Evolutionary conservation across 1,140 invertebrate species (phyloP), one percentile per base, ranked within the genome.

Genomic region (Anoplophora glabripennis): DNA sequence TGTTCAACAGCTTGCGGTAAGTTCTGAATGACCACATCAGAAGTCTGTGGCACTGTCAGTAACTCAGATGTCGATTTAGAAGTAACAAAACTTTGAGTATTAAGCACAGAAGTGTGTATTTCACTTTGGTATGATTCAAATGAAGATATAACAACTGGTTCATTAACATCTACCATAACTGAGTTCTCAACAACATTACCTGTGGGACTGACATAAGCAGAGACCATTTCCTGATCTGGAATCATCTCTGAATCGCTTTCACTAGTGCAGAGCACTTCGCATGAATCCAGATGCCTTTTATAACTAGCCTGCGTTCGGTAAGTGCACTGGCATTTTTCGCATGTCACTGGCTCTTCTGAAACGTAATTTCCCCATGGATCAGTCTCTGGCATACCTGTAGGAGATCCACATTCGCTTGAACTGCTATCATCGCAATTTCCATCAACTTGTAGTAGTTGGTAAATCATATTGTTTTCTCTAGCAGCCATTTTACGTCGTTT

Each of bases 281-380:
- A 96, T 14, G 81, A 85, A 9, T 83, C 78, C 41, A 93, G 76
- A 75, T 97, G 94, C 28, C 89, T 82, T 65, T 91, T 86, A 69
- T 89, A 95, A 64, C 92, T 94, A 46, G 89, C 86, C 63, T 86
- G 86, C 9, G 92, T 96, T 69, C 93, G 82, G 72, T 96, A 97
- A 3, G 91, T 89, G 67, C 91, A 88, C 67, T 91, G 89, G 73
- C 94, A 97, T 51, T 88, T 83, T 61, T 87, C 84, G 76, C 94
- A 96, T 66, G 89, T 91, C 0, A 94, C 92, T 12, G 91, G 88
- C 61, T 83, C 85, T 64, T 88, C 86, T 37, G 73, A 71, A 45
- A 79, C 74, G 65, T 79, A 75, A 38, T 40, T 57, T 11, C 53
- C 57, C 71, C 71, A 72, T 8, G 57, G 18, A 57, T 71, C 53